These are phyloP conservation scores for Onchidella celtica DNA, from an alignment of 2,888 invertebrate species.

Conservation along the genomic window DNA sequence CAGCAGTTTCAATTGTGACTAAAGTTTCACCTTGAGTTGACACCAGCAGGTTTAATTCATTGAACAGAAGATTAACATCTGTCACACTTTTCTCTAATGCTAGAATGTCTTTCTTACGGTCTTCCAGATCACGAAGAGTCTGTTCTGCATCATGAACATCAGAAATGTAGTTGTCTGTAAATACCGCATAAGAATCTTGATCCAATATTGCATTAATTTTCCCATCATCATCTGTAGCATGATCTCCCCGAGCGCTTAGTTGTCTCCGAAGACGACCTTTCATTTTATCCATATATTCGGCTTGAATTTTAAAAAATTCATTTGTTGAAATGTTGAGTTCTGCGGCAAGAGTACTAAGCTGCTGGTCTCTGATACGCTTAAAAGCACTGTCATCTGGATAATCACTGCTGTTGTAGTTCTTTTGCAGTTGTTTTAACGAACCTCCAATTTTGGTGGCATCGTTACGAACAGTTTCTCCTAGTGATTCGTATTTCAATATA, in stretches of 20 bases:
- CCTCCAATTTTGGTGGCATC: conserved; percentile 59
- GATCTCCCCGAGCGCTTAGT: conserved; percentile 60
- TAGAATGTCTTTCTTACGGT: conserved; percentile 65
- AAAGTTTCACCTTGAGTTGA: conserved; percentile 70
- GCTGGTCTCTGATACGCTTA: conserved; percentile 51
- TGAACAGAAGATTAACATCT: conserved; percentile 69
- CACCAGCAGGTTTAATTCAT: conserved; percentile 68
- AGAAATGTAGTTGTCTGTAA: conserved; percentile 66
- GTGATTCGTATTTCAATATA: conserved; percentile 60
- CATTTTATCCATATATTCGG: conserved; percentile 69
- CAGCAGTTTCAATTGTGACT: conserved; percentile 65
- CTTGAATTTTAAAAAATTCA: conserved; percentile 65
- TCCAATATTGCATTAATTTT: conserved; percentile 54
- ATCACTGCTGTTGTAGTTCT: conserved; percentile 32
- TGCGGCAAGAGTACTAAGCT: conserved; percentile 59
- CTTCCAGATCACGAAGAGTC: conserved; percentile 65
- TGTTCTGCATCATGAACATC: conserved; percentile 65
- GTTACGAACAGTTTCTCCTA: conserved; percentile 59
- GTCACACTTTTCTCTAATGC: conserved; percentile 68
- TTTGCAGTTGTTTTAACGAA: conserved; percentile 57
- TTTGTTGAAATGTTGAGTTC: conserved; percentile 62
- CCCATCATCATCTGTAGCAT: conserved; percentile 53
- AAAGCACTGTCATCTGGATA: conserved; percentile 47
- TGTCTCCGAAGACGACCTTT: conserved; percentile 64
- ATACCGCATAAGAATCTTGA: conserved; percentile 58